These are phyloP conservation scores for Biston stratarius DNA, from an alignment of 2,888 invertebrate species.

Conservation along the genomic window DNA sequence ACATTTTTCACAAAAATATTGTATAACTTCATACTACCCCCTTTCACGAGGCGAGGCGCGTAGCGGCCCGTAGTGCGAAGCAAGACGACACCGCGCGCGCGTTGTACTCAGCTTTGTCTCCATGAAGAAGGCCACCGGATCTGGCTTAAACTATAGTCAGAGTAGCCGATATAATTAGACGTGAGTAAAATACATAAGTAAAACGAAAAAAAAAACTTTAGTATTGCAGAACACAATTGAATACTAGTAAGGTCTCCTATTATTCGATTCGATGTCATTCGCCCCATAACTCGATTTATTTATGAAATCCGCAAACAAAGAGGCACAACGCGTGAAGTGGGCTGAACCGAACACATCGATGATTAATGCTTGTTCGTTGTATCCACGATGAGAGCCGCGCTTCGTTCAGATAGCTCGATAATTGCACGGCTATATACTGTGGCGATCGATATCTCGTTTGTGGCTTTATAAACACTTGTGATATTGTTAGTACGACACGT, in stretches of 20 bases:
- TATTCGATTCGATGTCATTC: constrained; percentile 30
- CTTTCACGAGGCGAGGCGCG: too few species aligned
- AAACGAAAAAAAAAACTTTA: too few species aligned
- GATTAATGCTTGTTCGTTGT: constrained; percentile 45
- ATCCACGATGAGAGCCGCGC: constrained; percentile 30
- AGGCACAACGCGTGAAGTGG: constrained; percentile 39
- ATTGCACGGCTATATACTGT: constrained; percentile 10
- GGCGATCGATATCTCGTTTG: constrained; percentile 24
- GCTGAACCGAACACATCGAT: constrained; percentile 43
- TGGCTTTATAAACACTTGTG: constrained; percentile 6
- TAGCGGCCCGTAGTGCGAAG: too few species aligned
- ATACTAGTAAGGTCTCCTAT: background rate
- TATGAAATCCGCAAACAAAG: constrained; percentile 37
- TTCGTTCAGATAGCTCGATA: constrained; percentile 19
- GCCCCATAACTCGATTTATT: constrained; percentile 21
- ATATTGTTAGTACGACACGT: background rate
- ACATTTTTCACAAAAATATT: too few species aligned
- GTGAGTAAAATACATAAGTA: too few species aligned
- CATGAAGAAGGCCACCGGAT: too few species aligned
- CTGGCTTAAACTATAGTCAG: too few species aligned
- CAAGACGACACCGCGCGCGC: too few species aligned
- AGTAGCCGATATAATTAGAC: too few species aligned
- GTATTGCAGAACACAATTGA: too few species aligned
- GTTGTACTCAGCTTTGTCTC: too few species aligned
- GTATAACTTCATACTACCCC: too few species aligned